phyloP scores from a whole-genome alignment of 35 echinoderm and acorn worm genomes.

The Anneissia japonica region DNA sequence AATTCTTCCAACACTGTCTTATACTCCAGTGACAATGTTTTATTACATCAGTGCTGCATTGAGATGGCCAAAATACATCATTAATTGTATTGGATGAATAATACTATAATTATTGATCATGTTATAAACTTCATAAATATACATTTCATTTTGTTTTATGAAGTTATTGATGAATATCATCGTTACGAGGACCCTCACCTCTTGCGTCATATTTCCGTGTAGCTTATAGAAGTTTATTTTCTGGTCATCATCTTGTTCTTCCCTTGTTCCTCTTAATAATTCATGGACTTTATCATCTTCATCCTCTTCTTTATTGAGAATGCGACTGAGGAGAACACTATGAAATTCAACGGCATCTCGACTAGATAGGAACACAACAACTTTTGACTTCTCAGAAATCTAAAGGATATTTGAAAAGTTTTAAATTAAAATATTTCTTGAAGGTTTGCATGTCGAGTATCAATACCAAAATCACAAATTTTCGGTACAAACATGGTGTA shows the following conservation, averaged over 20 bases:
- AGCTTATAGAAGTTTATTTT: slow-evolving; percentile 59
- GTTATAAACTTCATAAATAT: no score
- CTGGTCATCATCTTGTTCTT: slow-evolving; percentile 9
- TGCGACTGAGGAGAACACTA: slow-evolving; percentile 41
- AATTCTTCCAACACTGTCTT: no score
- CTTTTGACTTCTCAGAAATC: slow-evolving; percentile 59
- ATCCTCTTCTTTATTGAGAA: slow-evolving; percentile 25
- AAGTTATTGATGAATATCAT: background rate
- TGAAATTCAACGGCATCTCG: slow-evolving; percentile 93
- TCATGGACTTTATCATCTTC: background rate
- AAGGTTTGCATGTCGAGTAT: no score
- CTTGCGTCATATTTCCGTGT: slow-evolving; percentile 92
- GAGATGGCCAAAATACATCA: background rate
- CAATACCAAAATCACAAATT: no score
- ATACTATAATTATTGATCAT: no score
- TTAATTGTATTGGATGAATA: no score
- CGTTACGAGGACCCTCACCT: slow-evolving; percentile 30
- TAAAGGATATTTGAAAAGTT: background rate
- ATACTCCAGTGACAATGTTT: no score
- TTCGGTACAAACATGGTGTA: no score
- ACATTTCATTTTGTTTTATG: background rate
- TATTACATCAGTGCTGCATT: background rate
- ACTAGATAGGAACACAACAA: slow-evolving; percentile 85
- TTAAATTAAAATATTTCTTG: no score
- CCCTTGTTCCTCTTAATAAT: background rate